Conservation (phyloP, 1,140 invertebrate genomes). For the Conus betulinus region DNA sequence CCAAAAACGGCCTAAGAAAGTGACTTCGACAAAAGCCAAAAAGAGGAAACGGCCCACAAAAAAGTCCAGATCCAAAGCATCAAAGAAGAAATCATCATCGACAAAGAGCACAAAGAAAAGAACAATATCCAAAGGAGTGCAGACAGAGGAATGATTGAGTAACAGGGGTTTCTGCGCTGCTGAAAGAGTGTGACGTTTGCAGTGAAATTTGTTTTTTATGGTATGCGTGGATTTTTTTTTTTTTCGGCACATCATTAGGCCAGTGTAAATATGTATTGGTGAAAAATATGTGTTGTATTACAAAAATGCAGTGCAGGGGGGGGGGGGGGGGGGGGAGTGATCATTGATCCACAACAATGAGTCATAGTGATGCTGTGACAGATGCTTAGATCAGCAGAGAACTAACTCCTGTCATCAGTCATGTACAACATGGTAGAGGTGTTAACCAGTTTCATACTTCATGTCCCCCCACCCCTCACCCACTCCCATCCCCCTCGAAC, state of each 20-base stretch:
- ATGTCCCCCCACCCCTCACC: no score
- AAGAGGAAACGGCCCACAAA: conserved; percentile 1
- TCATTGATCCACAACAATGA: no score
- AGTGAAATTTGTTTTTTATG: neutral
- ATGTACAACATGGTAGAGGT: no score
- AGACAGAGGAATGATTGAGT: conserved; percentile 18
- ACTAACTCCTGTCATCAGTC: no score
- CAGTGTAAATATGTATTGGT: neutral
- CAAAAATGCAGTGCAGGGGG: neutral
- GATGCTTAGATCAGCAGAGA: no score
- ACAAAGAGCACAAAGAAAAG: conserved; percentile 6
- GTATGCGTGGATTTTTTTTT: neutral
- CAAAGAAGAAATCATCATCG: conserved; percentile 14
- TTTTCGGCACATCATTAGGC: neutral
- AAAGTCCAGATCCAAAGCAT: neutral
- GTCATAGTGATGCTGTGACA: no score
- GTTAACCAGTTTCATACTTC: no score
- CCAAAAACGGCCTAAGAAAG: conserved; percentile 15
- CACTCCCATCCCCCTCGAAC: no score
- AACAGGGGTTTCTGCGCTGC: neutral
- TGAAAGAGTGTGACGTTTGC: neutral
- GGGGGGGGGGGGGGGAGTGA: no score
- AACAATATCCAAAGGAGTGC: conserved; percentile 7
- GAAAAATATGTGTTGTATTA: neutral
- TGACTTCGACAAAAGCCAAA: neutral